Evolutionary conservation across 2,797 vertebrate species (phyloP).

Genomic region (Muraenolepis orangiensis): DNA sequence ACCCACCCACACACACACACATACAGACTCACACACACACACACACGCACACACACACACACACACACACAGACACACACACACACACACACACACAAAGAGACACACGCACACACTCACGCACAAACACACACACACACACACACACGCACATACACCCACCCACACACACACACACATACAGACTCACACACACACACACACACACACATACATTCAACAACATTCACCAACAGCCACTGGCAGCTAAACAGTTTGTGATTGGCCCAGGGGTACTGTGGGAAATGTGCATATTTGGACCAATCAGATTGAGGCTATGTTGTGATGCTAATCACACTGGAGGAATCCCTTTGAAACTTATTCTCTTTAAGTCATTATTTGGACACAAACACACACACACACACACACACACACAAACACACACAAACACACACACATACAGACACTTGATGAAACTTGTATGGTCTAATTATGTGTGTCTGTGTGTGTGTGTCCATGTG

Average conservation of each 20-base stretch:
- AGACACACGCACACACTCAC: no score
- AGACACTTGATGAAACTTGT: background rate
- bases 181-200: no score
- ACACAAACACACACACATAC: slow-evolving; percentile 12
- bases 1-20: no score
- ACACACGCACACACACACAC: no score
- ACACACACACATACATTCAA: no score
- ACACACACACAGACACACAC: no score
- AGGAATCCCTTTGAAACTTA: slow-evolving; percentile 50
- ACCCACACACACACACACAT: no score
- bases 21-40: no score
- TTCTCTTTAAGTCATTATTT: slow-evolving; percentile 30
- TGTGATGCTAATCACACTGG: slow-evolving; percentile 47
- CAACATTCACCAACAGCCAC: slow-evolving; percentile 20
- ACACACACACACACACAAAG: no score
- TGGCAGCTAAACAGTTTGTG: slow-evolving; percentile 42
- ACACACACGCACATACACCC: no score
- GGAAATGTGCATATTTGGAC: slow-evolving; percentile 64
- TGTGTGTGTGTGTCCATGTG: no score
- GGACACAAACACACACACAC: slow-evolving; percentile 10
- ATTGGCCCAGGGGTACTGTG: slow-evolving; percentile 51
- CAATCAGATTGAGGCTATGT: slow-evolving; percentile 55
- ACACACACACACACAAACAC: slow-evolving; percentile 21
- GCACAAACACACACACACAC: no score
- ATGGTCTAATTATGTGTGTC: background rate